Percentiles rank a stretch among this genome's conserved stretches.
Conservation (phyloP, 92 coral and sea anemone genomes). For the Phenganax marumi region DNA sequence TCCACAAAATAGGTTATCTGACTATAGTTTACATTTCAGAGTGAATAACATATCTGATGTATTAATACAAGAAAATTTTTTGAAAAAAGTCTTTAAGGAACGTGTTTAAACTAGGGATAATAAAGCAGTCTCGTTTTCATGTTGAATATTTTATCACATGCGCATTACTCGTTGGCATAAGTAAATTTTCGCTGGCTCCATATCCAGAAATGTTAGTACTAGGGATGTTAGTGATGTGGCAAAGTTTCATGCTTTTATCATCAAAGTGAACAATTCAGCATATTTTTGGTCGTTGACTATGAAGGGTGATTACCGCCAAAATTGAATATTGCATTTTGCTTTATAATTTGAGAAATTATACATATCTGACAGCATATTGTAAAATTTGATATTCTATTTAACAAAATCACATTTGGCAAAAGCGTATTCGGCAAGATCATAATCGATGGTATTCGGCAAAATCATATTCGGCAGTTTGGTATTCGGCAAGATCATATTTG, state of each 20-base stretch:
- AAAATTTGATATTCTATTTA: too few relatives aligned
- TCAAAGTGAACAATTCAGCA: slow-evolving; percentile 1
- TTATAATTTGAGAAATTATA: too few relatives aligned
- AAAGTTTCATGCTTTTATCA: slow-evolving; percentile 22
- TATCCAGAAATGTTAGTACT: slow-evolving; percentile 1
- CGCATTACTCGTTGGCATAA: neutral
- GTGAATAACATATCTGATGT: slow-evolving; percentile 14
- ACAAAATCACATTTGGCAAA: too few relatives aligned
- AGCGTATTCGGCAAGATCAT: too few relatives aligned
- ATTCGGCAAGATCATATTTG: too few relatives aligned
- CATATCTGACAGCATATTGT: too few relatives aligned
- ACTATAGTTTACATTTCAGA: slow-evolving; percentile 12
- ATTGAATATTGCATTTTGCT: too few relatives aligned
- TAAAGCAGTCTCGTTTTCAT: slow-evolving; percentile 20
- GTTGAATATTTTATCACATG: neutral
- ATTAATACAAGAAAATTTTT: neutral
- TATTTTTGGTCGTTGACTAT: neutral
- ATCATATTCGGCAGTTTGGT: too few relatives aligned
- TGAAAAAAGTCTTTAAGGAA: neutral
- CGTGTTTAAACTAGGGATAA: neutral
- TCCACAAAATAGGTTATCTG: slow-evolving; percentile 13
- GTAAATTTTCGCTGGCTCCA: neutral
- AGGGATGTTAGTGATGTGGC: slow-evolving; percentile 10
- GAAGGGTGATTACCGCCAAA: too few relatives aligned
- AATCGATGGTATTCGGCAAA: too few relatives aligned